These are phyloP conservation scores for Struthidea cinerea DNA, from an alignment of 2,113 vertebrate species.

Conservation along the genomic window DNA sequence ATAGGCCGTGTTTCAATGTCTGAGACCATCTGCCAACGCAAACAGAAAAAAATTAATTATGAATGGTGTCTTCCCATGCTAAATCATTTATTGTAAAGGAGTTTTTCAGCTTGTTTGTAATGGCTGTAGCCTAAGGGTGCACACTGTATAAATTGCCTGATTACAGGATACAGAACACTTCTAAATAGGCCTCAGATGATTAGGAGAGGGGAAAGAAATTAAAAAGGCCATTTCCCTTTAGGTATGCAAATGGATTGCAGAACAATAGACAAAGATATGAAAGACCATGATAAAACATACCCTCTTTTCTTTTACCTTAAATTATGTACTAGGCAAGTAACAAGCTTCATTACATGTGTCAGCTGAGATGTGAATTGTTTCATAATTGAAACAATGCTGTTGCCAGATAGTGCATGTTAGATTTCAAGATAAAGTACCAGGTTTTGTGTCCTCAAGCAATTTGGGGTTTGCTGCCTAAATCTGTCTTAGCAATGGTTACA, in stretches of 20 bases:
- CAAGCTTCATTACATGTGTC: conserved; percentile 57
- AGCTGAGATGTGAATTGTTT: conserved; percentile 61
- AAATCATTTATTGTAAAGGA: conserved; percentile 83
- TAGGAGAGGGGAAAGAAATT: conserved; percentile 85
- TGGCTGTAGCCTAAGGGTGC: conserved; percentile 80
- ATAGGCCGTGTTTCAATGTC: conserved; percentile 66
- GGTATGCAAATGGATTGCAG: conserved; percentile 89
- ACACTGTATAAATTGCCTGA: conserved; percentile 88
- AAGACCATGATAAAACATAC: conserved; percentile 64
- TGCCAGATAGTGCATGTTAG: conserved; percentile 34
- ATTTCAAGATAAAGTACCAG: conserved; percentile 5
- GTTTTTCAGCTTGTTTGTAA: conserved; percentile 84
- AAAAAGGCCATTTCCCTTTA: conserved; percentile 85
- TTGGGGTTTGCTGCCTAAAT: neutral
- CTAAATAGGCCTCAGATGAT: conserved; percentile 89
- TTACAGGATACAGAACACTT: conserved; percentile 88
- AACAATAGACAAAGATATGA: conserved; percentile 77
- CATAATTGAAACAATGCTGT: conserved; percentile 56
- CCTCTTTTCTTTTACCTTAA: conserved; percentile 65
- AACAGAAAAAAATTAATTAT: conserved; percentile 76
- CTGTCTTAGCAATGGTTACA: neutral
- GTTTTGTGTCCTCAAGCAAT: neutral
- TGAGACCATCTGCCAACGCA: conserved; percentile 75
- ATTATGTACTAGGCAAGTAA: conserved; percentile 54
- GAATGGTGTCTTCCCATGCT: conserved; percentile 79